phyloP scores from a whole-genome alignment of 2,113 vertebrate species.

The Eptatretus burgeri region DNA sequence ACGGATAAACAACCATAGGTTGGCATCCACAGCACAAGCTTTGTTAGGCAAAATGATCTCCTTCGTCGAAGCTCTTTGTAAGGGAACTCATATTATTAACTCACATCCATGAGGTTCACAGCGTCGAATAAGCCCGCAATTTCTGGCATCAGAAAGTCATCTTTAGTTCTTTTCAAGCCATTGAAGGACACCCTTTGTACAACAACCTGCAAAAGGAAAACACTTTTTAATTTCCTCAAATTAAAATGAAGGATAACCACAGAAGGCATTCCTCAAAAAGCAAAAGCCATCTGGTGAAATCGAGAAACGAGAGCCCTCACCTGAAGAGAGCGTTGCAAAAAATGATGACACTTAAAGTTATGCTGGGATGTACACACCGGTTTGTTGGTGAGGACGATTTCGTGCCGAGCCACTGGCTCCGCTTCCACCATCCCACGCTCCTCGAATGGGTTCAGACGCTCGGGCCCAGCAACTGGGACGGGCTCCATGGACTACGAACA shows the following conservation, averaged over 20 bases:
- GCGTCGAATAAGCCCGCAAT: constrained; percentile 62
- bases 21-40: too few species aligned
- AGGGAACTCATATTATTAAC: too few species aligned
- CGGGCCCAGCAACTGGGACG: constrained; percentile 38
- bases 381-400: constrained; percentile 81
- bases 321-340: not conserved
- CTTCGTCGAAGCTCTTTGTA: too few species aligned
- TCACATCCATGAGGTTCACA: constrained; percentile 65
- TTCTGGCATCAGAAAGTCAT: constrained; percentile 64
- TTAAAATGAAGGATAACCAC: too few species aligned
- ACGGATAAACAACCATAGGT: too few species aligned
- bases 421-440: constrained; percentile 43
- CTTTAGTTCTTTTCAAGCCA: constrained; percentile 64
- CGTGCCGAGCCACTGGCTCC: constrained; percentile 13
- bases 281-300: too few species aligned
- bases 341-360: not conserved
- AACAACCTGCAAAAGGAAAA: constrained; percentile 27
- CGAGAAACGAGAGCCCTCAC: not conserved
- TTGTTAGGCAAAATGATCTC: too few species aligned
- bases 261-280: too few species aligned
- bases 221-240: too few species aligned
- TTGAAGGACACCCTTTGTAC: constrained; percentile 72
- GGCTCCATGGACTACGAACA: constrained; percentile 46
- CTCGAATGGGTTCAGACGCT: constrained; percentile 34
- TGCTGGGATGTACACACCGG: constrained; percentile 24